Evolutionary conservation across 2,113 vertebrate species (phyloP).

Genomic region (Dicentrarchus labrax): DNA sequence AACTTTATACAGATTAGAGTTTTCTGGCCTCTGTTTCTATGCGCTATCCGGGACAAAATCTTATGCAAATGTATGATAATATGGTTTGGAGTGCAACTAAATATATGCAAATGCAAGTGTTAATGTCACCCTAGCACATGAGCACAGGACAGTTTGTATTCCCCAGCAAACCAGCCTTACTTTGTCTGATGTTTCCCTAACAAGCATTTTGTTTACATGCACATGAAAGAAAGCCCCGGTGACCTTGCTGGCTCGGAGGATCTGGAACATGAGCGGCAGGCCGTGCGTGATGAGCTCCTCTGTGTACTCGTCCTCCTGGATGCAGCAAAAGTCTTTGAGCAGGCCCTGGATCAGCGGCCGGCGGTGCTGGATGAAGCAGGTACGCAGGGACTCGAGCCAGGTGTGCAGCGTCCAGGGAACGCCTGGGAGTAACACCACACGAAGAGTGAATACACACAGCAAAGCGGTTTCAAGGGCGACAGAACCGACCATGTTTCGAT

Average conservation of each 20-base stretch:
- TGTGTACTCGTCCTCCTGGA: conserved; percentile 87
- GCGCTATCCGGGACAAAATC: neutral
- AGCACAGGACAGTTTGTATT: conserved; percentile 37
- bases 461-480: conserved; percentile 9
- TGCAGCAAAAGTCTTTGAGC: conserved; percentile 86
- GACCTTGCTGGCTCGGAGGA: conserved; percentile 86
- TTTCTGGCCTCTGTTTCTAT: neutral
- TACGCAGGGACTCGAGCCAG: conserved; percentile 87
- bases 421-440: conserved; percentile 71
- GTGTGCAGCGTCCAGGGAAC: conserved; percentile 89
- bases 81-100: conserved; percentile 34
- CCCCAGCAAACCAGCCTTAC: conserved; percentile 12
- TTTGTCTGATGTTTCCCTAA: conserved; percentile 41
- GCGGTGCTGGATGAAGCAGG: conserved; percentile 84
- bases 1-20: conserved; percentile 1
- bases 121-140: conserved; percentile 23
- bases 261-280: conserved; percentile 88
- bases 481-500: conserved; percentile 77
- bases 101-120: conserved; percentile 54
- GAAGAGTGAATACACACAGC: conserved; percentile 58
- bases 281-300: conserved; percentile 87
- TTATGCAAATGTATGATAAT: conserved; percentile 63
- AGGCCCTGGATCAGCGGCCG: conserved; percentile 85
- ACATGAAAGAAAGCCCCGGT: conserved; percentile 29
- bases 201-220: conserved; percentile 40